Percentiles rank a stretch among this genome's conserved stretches.
These are phyloP conservation scores for Drosophila neocordata DNA, from an alignment of 1,140 invertebrate species.

Conservation along the genomic window DNA sequence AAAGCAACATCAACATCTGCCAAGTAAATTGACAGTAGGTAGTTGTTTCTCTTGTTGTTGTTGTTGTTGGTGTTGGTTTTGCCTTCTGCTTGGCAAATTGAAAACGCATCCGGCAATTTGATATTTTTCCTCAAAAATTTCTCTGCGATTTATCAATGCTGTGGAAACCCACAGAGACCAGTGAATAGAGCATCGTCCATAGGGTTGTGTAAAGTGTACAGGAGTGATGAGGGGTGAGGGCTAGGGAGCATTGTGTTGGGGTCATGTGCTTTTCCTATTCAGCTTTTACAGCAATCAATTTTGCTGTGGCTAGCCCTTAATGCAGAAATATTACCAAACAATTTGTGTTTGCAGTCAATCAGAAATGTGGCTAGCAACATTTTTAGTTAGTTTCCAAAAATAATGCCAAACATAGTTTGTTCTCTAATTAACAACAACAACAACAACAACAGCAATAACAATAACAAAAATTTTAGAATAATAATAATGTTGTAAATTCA, in stretches of 20 bases:
- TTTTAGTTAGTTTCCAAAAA: background rate
- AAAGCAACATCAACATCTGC: constrained; percentile 26
- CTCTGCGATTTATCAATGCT: constrained; percentile 18
- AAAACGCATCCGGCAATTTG: constrained; percentile 44
- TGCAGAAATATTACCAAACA: constrained; percentile 40
- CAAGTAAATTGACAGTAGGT: constrained; percentile 23
- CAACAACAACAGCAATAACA: background rate
- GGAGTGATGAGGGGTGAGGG: background rate
- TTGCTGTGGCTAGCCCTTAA: constrained; percentile 43
- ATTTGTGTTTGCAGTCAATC: constrained; percentile 44
- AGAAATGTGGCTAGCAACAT: constrained; percentile 19
- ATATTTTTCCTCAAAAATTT: constrained; percentile 8
- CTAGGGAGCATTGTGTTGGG: constrained; percentile 28
- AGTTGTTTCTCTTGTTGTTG: background rate
- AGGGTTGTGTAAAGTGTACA: background rate
- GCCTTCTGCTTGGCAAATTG: constrained; percentile 9
- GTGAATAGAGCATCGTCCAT: constrained; percentile 3
- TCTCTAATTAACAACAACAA: constrained; percentile 4
- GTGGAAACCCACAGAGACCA: constrained; percentile 30
- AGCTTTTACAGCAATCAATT: constrained; percentile 61
- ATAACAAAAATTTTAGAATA: background rate
- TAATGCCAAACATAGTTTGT: constrained; percentile 13
- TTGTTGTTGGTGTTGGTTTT: background rate
- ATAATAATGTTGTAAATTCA: background rate
- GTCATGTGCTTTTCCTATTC: constrained; percentile 40